Conservation (phyloP, 2,113 vertebrate species). For the Benitochromis conjunctus region DNA sequence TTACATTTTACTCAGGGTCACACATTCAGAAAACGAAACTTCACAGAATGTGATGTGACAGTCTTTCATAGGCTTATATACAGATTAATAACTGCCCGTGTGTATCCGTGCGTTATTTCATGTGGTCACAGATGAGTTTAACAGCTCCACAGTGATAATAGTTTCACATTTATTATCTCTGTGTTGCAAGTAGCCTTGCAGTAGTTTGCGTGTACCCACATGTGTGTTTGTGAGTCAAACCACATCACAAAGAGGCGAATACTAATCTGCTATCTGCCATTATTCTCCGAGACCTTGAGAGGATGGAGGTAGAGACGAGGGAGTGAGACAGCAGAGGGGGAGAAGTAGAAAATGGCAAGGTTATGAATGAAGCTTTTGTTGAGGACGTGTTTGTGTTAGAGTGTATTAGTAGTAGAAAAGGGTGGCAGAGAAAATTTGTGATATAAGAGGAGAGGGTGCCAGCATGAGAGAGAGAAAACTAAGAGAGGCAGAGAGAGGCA, state of each 20-base stretch:
- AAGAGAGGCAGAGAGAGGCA: not conserved
- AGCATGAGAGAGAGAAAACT: not conserved
- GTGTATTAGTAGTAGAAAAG: not conserved
- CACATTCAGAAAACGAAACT: not conserved
- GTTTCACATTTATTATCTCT: conserved; percentile 55
- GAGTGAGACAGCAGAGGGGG: not conserved
- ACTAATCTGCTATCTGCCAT: conserved; percentile 50
- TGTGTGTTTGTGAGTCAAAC: not conserved
- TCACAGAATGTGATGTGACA: not conserved
- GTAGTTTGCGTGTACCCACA: not conserved
- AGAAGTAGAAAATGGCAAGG: conserved; percentile 7
- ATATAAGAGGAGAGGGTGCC: not conserved
- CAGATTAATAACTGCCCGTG: not conserved
- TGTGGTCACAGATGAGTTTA: not conserved
- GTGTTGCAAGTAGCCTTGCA: conserved; percentile 37
- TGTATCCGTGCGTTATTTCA: not conserved
- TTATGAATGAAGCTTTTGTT: conserved; percentile 36
- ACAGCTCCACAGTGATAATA: conserved; percentile 16
- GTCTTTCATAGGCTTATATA: not conserved
- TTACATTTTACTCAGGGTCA: not conserved
- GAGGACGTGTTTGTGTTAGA: not conserved
- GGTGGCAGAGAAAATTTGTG: not conserved
- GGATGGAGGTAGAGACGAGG: conserved; percentile 8
- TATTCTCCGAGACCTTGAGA: conserved; percentile 64
- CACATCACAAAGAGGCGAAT: not conserved